Conservation (phyloP, 2,888 invertebrate species). For the Caenorhabditis uteleia region DNA sequence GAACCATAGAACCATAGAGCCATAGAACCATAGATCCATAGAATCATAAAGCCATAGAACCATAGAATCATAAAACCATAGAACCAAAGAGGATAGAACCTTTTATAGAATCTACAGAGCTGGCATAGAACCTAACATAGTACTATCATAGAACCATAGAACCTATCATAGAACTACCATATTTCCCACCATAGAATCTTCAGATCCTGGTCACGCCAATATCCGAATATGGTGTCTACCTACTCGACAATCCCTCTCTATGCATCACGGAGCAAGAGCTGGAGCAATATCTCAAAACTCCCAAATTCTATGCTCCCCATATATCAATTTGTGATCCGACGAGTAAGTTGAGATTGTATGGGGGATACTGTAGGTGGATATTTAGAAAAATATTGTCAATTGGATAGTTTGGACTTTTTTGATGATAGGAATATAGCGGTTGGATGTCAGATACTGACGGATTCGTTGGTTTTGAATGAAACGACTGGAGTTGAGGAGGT, state of each 20-base stretch:
- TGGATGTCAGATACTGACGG: constrained; percentile 27
- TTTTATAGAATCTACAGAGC: neutral
- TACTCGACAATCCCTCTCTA: constrained; percentile 34
- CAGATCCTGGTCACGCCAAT: constrained; percentile 13
- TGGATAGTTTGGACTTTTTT: constrained; percentile 29
- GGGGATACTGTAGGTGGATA: neutral
- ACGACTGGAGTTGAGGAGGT: too few species aligned
- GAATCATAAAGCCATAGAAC: too few species aligned
- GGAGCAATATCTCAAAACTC: constrained; percentile 11
- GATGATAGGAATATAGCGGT: constrained; percentile 15
- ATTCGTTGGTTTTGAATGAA: constrained; percentile 30
- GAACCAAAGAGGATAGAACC: too few species aligned
- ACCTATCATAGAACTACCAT: too few species aligned
- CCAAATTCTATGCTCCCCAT: constrained; percentile 29
- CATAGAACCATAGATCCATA: too few species aligned
- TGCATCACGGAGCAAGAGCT: constrained; percentile 23
- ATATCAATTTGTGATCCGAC: constrained; percentile 26
- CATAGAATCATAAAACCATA: too few species aligned
- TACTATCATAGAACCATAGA: too few species aligned
- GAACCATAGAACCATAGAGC: too few species aligned
- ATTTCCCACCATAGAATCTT: neutral
- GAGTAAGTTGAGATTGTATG: constrained; percentile 3
- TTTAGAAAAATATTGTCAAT: constrained; percentile 27
- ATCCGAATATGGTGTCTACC: constrained; percentile 27
- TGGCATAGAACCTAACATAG: too few species aligned